Conservation (phyloP, 2,797 vertebrate genomes). For the Chelon labrosus region DNA sequence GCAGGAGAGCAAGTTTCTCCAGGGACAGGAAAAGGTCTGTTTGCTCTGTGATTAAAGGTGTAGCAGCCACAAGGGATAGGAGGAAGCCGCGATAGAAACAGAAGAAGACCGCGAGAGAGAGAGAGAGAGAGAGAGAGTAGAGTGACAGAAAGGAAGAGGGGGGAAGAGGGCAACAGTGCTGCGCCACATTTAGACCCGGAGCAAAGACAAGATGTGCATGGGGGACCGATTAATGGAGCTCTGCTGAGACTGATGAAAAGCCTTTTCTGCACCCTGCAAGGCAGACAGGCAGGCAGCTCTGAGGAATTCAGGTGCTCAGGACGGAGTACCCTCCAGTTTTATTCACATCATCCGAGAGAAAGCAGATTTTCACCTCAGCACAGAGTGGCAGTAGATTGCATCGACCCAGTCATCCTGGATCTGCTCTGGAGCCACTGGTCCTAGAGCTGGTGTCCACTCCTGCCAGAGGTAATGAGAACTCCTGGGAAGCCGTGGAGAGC, state of each 20-base stretch:
- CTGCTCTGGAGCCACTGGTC: constrained; percentile 43
- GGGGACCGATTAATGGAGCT: constrained; percentile 54
- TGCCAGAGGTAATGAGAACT: constrained; percentile 71
- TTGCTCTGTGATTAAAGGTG: constrained; percentile 66
- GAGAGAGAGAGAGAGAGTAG: constrained; percentile 27
- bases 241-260: constrained; percentile 54
- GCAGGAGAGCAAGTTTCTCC: constrained; percentile 52
- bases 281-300: constrained; percentile 34
- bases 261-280: constrained; percentile 25
- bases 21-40: constrained; percentile 49
- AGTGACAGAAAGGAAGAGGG: constrained; percentile 34
- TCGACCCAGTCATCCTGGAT: constrained; percentile 14
- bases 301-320: constrained; percentile 38
- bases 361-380: constrained; percentile 17
- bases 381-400: constrained; percentile 43
- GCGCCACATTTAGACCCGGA: constrained; percentile 71
- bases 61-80: constrained; percentile 46
- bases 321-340: constrained; percentile 5
- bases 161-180: constrained; percentile 44
- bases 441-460: constrained; percentile 47
- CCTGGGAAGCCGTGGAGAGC: constrained; percentile 67
- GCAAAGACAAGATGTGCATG: constrained; percentile 50
- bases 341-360: background rate
- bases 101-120: constrained; percentile 37
- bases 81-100: constrained; percentile 41